phyloP scores from a whole-genome alignment of 2,888 invertebrate species.

The Alsophila aescularia region DNA sequence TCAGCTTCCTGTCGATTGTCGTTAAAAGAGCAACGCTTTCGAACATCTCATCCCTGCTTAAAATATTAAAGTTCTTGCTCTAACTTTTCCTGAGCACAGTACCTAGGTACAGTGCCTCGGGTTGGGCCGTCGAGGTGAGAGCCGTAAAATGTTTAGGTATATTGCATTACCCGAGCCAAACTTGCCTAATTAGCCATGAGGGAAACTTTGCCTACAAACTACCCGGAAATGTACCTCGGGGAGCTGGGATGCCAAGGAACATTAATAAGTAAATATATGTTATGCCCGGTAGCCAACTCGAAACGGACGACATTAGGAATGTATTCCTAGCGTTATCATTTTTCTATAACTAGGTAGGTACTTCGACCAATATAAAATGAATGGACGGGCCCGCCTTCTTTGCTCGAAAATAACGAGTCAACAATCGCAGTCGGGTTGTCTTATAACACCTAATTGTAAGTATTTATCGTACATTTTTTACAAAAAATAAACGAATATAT shows the following conservation, averaged over 20 bases:
- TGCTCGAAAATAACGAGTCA: too few relatives aligned
- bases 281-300: neutral
- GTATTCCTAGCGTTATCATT: too few relatives aligned
- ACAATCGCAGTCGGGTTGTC: too few relatives aligned
- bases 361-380: too few relatives aligned
- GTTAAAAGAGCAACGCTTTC: slow-evolving; percentile 34
- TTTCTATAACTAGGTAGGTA: too few relatives aligned
- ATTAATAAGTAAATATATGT: neutral
- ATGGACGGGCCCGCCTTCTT: too few relatives aligned
- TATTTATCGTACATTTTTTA: too few relatives aligned
- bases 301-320: neutral
- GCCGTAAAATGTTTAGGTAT: slow-evolving; percentile 25
- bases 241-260: neutral
- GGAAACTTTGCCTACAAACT: slow-evolving; percentile 23
- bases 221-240: slow-evolving; percentile 1
- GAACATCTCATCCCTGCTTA: slow-evolving; percentile 18
- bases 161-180: slow-evolving; percentile 12
- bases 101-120: neutral
- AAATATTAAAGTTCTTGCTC: slow-evolving; percentile 27
- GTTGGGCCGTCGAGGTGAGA: slow-evolving; percentile 1
- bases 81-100: slow-evolving; percentile 16
- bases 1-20: slow-evolving; percentile 30
- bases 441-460: too few relatives aligned
- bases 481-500: too few relatives aligned
- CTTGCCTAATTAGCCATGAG: slow-evolving; percentile 21